These are phyloP conservation scores for Astur gentilis DNA, from an alignment of 2,113 vertebrate genomes.

Conservation along the genomic window DNA sequence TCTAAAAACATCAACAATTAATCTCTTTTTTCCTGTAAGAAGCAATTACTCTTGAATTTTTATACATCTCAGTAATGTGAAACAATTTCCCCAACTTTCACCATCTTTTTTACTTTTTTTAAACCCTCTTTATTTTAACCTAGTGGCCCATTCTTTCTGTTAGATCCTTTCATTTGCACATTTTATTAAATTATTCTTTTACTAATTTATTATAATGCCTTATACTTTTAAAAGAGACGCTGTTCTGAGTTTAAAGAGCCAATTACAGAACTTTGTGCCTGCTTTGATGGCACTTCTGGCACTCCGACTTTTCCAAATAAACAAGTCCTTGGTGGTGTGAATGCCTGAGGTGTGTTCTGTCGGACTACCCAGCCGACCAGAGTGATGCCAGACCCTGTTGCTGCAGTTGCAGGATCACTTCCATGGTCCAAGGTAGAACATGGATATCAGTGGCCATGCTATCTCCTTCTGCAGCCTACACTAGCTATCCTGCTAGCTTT, in stretches of 20 bases:
- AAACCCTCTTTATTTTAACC: background rate
- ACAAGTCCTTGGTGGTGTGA: background rate
- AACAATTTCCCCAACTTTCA: background rate
- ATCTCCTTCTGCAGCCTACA: rapidly evolving
- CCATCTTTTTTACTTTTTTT: background rate
- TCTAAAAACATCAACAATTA: background rate
- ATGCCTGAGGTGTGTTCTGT: background rate
- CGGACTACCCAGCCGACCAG: rapidly evolving
- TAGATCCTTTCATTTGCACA: background rate
- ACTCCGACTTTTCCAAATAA: background rate
- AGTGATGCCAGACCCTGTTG: background rate
- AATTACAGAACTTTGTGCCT: background rate
- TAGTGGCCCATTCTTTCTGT: background rate
- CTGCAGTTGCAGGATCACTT: background rate
- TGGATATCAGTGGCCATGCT: rapidly evolving
- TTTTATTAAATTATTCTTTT: background rate
- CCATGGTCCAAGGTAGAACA: background rate
- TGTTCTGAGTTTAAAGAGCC: background rate
- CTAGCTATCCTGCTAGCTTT: background rate
- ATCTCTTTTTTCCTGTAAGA: background rate
- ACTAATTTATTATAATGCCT: background rate
- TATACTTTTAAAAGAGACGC: background rate
- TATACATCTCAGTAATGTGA: background rate
- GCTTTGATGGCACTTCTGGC: background rate
- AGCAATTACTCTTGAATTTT: background rate